A percentile compares a stretch with the other conserved stretches of the same genome.
Conservation (phyloP, 1,140 invertebrate genomes). For the Reticulitermes speratus region DNA sequence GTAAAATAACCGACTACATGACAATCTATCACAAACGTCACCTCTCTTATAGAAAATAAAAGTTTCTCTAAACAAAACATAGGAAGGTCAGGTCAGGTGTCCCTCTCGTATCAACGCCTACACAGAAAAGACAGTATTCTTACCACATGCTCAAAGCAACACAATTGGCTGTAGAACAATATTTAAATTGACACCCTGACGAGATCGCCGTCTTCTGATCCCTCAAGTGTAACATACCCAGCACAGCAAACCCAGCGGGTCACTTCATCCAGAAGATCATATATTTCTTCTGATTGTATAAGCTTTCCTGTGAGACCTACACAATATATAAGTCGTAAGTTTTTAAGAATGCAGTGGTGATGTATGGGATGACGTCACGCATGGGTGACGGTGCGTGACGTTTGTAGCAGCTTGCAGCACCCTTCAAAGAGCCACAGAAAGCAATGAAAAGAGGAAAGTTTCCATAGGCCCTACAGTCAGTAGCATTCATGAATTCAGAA, state of each 20-base stretch:
- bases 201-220: neutral
- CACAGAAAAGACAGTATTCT: no score
- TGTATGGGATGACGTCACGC: slow-evolving; percentile 8
- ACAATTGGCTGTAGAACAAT: neutral
- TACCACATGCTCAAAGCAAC: no score
- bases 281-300: no score
- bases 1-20: no score
- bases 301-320: neutral
- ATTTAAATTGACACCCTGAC: neutral
- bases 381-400: neutral
- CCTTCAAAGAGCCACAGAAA: neutral
- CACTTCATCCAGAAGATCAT: neutral
- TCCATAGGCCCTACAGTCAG: neutral
- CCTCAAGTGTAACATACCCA: neutral
- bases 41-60: no score
- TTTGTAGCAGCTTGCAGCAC: neutral
- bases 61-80: no score
- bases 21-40: no score
- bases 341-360: slow-evolving; percentile 12
- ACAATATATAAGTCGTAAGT: neutral
- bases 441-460: neutral
- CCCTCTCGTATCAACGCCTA: no score
- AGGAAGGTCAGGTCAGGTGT: no score
- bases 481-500: neutral
- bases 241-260: neutral